Evolutionary conservation across 2,888 invertebrate species (phyloP), one percentile per base, ranked within the genome.

Genomic region (Agonopterix alstromeriana): DNA sequence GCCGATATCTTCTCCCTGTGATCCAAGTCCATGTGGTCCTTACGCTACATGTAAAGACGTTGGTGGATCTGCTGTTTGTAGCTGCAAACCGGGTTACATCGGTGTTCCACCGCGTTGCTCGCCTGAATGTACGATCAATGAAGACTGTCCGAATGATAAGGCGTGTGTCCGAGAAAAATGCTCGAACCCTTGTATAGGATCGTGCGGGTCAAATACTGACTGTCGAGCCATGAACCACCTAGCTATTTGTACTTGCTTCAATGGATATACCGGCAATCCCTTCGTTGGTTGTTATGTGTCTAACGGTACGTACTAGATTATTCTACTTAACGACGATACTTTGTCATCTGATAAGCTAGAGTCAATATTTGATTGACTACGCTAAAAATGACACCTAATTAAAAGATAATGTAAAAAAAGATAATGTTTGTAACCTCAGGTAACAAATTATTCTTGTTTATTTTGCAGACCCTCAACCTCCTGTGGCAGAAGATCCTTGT

Each of bases 91-190:
- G 9, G 91, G 90, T 38, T 94, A 92, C 60, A 79, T 91, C 52
- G 94, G 94, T 42, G 81, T 90, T 60, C 94, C 94, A 43, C 93
- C 92, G 35, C 87, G 90, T 46, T 95, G 95, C 75, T 86, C 93
- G 60, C 94, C 95, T 4, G 95, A 95, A 74, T 95, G 95, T 74
- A 89, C 91, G 7, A 91, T 93, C 35, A 93, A 94, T 70, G 92
- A 94, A 56, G 95, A 95, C 74, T 95, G 96, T 77, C 75, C 93
- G 8, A 91, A 90, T 56, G 90, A 93, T 63, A 91, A 90, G 70
- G 93, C 94, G 42, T 95, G 95, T 70, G 89, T 93, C 10, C 90
- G 93, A 66, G 92, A 93, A 60, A 94, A 94, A 80, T 96, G 96
- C 73, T 84, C 85, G 14, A 90, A 93, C 73, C 94, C 94, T 42